Conservation (phyloP, 1,140 invertebrate genomes). For the Cotesia vestalis region DNA sequence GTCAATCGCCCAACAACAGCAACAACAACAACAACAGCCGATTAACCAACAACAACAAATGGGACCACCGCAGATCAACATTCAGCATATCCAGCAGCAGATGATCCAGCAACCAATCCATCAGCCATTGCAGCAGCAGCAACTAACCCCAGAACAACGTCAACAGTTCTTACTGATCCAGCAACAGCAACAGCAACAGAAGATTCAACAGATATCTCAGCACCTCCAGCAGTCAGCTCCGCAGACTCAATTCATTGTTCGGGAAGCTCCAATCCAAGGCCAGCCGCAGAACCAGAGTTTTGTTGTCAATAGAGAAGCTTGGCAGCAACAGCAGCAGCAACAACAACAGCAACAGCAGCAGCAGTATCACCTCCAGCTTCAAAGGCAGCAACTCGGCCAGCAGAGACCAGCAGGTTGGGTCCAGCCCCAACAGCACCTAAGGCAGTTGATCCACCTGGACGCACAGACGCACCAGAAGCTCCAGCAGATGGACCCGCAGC, state of each 20-base stretch:
- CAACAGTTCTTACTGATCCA: constrained; percentile 58
- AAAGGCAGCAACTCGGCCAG: constrained; percentile 61
- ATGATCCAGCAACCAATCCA: constrained; percentile 3
- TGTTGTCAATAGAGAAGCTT: constrained; percentile 67
- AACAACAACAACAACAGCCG: constrained; percentile 24
- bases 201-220: constrained; percentile 64
- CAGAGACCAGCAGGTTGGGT: constrained; percentile 59
- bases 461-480: constrained; percentile 84
- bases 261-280: constrained; percentile 68
- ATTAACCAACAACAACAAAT: constrained; percentile 43
- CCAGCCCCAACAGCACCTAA: constrained; percentile 62
- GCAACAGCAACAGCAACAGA: constrained; percentile 59
- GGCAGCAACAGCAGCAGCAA: constrained; percentile 61
- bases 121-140: constrained; percentile 46
- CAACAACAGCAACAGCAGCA: constrained; percentile 64
- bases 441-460: constrained; percentile 79
- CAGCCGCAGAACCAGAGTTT: constrained; percentile 66
- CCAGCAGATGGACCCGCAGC: constrained; percentile 81
- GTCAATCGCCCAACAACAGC: constrained; percentile 28
- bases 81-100: constrained; percentile 54
- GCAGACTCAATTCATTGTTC: constrained; percentile 67
- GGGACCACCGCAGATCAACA: constrained; percentile 64
- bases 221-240: constrained; percentile 63
- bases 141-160: constrained; percentile 57
- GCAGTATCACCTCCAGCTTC: constrained; percentile 53